Base-by-base conservation (phyloP, 2,113 vertebrate species). In the Brachyistius frenatus region DNA sequence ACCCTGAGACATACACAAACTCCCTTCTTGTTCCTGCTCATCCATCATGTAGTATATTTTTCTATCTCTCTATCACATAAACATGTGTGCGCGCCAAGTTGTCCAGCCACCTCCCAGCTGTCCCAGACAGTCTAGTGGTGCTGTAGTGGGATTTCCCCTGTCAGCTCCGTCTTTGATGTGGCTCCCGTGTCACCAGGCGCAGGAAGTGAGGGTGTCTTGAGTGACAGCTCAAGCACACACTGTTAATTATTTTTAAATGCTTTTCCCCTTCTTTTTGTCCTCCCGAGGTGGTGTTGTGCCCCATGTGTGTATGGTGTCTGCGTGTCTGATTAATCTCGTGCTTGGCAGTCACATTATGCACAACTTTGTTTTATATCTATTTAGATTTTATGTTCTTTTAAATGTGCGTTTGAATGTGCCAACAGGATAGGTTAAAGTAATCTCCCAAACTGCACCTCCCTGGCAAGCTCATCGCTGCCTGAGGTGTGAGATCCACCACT, bases 131-230 rank as follows among this genome's bases (percentile, higher is more conserved):
- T 55, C 58, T 68, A n/a, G 53, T 33, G 10, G 60, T 82, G 56
- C 69, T 71, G 49, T 44, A 2, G 77, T 80, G 78, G 88, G 86
- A 86, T 85, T 91, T 78, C 65, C 89, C 89, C 82, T 44, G 66
- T 88, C 84, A 73, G 67, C 62, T 63, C 33, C 2, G 6, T 37
- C 83, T 92, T 91, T 91, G 69, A 92, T 91, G 92, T 91, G 86
- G 86, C 84, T 83, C 61, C 60, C 57, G 13, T 89, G 90, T 91
- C 86, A 88, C 89, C 60, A 41, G 50, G 41, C 81, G 66, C 73
- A 90, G 87, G 90, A 91, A 88, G 80, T 56, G 44, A 76, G 70
- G 49, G 55, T 73, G 78, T 84, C 49, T 76, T 78, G 88, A 92
- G 73, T 92, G 91, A 90, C 89, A 86, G 90, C 64, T 76, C 58